These are phyloP conservation scores for Drosophila quinaria DNA, from an alignment of 2,888 invertebrate species.

Conservation along the genomic window DNA sequence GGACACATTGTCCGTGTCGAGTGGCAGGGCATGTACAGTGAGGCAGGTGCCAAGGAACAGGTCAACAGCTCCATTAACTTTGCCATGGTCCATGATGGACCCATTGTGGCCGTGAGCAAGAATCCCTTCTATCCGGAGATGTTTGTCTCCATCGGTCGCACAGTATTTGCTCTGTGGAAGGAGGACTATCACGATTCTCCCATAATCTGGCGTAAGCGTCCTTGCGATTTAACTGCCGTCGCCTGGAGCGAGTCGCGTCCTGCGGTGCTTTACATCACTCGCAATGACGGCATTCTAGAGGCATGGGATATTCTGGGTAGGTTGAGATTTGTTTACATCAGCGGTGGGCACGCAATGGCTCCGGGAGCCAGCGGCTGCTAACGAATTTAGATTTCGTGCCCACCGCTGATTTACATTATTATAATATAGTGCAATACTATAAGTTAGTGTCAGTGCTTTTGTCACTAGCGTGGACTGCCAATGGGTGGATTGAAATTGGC, in stretches of 20 bases:
- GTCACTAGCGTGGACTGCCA: no score
- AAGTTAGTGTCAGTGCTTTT: no score
- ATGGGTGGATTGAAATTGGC: no score
- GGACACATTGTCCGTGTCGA: constrained; percentile 80
- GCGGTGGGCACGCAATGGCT: no score
- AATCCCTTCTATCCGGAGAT: constrained; percentile 89
- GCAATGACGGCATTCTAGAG: constrained; percentile 91
- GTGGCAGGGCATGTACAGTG: constrained; percentile 91
- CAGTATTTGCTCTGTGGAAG: constrained; percentile 91
- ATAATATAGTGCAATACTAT: no score
- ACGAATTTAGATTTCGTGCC: no score
- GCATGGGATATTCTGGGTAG: constrained; percentile 91
- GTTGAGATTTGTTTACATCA: no score
- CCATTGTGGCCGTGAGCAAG: constrained; percentile 87
- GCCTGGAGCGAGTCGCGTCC: constrained; percentile 92
- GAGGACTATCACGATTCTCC: constrained; percentile 88
- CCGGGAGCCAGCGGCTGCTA: no score
- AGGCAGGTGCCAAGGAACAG: constrained; percentile 87
- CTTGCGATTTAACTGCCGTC: constrained; percentile 88
- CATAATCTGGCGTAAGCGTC: constrained; percentile 89
- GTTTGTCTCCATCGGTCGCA: constrained; percentile 91
- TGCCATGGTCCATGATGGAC: constrained; percentile 90
- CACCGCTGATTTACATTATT: no score
- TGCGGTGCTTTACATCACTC: constrained; percentile 90
- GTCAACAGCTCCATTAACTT: constrained; percentile 84